Evolutionary conservation across 1,140 invertebrate species (phyloP).

Genomic region (Drosophila ananassae): DNA sequence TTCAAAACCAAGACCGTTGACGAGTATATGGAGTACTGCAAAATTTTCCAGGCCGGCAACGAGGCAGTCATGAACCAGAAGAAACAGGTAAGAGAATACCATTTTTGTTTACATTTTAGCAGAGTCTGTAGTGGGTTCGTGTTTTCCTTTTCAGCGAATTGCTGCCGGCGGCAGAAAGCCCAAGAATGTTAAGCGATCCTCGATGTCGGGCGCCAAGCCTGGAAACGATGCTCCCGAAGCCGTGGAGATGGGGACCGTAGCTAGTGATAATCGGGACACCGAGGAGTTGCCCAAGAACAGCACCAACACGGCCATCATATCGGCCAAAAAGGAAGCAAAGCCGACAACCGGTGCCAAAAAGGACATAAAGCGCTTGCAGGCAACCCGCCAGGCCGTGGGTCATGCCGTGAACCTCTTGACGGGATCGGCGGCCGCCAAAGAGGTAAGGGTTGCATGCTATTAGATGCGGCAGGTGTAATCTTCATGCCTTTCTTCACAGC

Average conservation of each 20-base stretch:
- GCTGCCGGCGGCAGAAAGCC: background rate
- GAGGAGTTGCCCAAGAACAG: background rate
- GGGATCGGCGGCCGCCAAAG: background rate
- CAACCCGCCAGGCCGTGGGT: constrained; percentile 48
- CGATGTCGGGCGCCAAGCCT: background rate
- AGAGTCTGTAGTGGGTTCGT: background rate
- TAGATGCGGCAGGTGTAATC: background rate
- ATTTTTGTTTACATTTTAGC: background rate
- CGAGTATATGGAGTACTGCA: constrained; percentile 55
- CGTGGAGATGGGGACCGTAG: too few relatives aligned
- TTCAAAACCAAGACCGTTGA: constrained; percentile 7
- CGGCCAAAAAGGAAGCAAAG: background rate
- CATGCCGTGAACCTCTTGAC: constrained; percentile 44
- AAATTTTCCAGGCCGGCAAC: constrained; percentile 49
- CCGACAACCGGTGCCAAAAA: constrained; percentile 29
- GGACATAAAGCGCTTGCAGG: constrained; percentile 55
- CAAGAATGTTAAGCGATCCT: background rate
- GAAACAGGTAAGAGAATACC: constrained; percentile 27
- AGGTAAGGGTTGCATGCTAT: constrained; percentile 14
- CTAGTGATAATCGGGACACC: background rate
- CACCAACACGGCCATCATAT: background rate
- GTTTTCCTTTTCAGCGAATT: background rate
- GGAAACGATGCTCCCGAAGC: background rate
- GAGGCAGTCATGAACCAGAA: constrained; percentile 51
- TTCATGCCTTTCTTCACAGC: constrained; percentile 6